Conservation (phyloP, 2,113 vertebrate species). For the Climacteris rufus region DNA sequence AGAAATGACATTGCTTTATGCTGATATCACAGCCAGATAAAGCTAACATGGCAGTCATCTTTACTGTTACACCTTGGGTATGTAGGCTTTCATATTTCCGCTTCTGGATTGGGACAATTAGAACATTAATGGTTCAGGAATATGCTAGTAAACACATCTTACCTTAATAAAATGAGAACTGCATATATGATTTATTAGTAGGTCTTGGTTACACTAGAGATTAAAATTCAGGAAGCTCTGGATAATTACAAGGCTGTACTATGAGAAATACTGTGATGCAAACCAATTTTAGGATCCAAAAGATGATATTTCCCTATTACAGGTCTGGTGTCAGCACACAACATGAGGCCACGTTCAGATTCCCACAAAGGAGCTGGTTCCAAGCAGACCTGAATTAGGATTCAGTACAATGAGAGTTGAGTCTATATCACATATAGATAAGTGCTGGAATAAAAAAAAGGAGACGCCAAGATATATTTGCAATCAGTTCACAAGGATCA, state of each 20-base stretch:
- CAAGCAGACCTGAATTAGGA: not conserved
- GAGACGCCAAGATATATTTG: not conserved
- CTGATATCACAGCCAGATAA: not conserved
- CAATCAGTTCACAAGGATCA: not conserved
- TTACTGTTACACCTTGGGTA: not conserved
- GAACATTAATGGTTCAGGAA: not conserved
- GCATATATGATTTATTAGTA: not conserved
- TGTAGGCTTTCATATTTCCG: not conserved
- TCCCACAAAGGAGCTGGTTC: not conserved
- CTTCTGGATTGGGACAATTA: not conserved
- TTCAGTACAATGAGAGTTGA: not conserved
- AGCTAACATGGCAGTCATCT: not conserved
- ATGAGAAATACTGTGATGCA: not conserved
- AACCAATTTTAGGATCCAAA: not conserved
- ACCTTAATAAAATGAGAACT: accelerated
- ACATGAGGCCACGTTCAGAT: not conserved
- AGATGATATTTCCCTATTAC: not conserved
- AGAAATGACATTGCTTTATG: not conserved
- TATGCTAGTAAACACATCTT: not conserved
- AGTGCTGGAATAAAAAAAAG: not conserved
- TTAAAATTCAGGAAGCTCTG: not conserved
- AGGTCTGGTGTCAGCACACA: not conserved
- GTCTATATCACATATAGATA: accelerated
- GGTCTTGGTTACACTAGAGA: not conserved
- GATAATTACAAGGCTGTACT: not conserved